Percentiles rank a stretch among this genome's conserved stretches.
These are phyloP conservation scores for Mantis religiosa DNA, from an alignment of 2,888 invertebrate genomes.

Conservation along the genomic window DNA sequence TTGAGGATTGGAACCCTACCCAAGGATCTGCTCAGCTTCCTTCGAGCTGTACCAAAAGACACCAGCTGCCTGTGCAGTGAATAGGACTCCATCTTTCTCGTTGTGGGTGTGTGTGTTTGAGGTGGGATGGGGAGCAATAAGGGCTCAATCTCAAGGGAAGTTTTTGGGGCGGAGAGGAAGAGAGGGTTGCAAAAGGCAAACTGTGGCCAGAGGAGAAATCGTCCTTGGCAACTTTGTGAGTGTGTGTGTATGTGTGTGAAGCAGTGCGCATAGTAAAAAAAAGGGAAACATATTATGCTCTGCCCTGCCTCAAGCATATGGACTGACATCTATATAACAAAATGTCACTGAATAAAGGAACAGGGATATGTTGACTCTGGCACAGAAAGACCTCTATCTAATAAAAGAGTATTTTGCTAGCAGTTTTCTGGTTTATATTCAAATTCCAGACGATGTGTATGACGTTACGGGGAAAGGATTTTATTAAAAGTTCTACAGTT, in stretches of 20 bases:
- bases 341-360: background rate
- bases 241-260: too few relatives aligned
- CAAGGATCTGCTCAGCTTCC: background rate
- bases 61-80: background rate
- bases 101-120: background rate
- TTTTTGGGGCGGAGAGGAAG: background rate
- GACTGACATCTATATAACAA: background rate
- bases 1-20: conserved; percentile 6
- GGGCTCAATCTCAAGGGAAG: background rate
- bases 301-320: background rate
- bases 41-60: background rate
- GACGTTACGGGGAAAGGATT: background rate
- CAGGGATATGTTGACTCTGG: background rate
- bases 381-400: background rate
- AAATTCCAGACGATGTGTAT: background rate
- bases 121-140: background rate
- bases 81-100: background rate
- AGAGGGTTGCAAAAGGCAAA: background rate
- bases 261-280: background rate
- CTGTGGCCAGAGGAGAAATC: background rate
- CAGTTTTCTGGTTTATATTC: background rate
- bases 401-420: background rate
- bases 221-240: background rate
- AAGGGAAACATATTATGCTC: background rate
- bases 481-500: background rate